Percentiles rank a stretch among this genome's conserved stretches.
phyloP scores from a whole-genome alignment of 2,797 vertebrate genomes.

The Dallia pectoralis region DNA sequence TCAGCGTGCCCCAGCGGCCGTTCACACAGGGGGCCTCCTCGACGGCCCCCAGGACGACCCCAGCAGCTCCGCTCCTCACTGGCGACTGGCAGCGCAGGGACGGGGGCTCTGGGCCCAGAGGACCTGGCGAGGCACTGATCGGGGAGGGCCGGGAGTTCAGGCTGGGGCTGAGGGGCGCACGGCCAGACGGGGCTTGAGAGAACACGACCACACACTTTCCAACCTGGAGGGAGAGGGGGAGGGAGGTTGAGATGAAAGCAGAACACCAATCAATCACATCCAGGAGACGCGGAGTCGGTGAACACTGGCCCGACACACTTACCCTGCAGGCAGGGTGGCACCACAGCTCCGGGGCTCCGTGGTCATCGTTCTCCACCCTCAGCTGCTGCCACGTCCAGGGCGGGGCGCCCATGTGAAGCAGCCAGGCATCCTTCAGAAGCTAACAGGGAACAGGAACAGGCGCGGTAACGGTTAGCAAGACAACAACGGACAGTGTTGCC shows the following conservation, averaged over 20 bases:
- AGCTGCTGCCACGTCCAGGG: constrained; percentile 95
- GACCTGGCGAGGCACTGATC: constrained; percentile 92
- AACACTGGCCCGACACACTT: constrained; percentile 23
- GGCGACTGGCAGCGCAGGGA: constrained; percentile 93
- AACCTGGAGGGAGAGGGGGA: constrained; percentile 74
- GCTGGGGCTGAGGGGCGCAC: constrained; percentile 95
- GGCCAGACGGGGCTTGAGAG: constrained; percentile 94
- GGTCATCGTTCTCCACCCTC: constrained; percentile 95
- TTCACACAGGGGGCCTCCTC: constrained; percentile 97
- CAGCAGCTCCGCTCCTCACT: constrained; percentile 73
- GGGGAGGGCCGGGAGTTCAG: constrained; percentile 96
- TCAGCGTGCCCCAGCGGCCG: constrained; percentile 93
- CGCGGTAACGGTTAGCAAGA: too few relatives aligned
- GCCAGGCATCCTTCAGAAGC: constrained; percentile 97
- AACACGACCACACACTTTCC: constrained; percentile 98
- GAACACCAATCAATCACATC: background rate
- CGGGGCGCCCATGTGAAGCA: constrained; percentile 84
- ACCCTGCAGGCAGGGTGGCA: constrained; percentile 97
- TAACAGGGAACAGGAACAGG: constrained; percentile 50
- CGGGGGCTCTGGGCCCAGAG: constrained; percentile 84
- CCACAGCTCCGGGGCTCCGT: constrained; percentile 95
- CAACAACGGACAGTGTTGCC: background rate
- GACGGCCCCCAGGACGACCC: constrained; percentile 70
- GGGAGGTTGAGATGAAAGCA: background rate
- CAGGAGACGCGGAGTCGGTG: background rate